A percentile compares a stretch with the other conserved stretches of the same genome.
phyloP scores from a whole-genome alignment of 1,140 invertebrate genomes.

The Pemphigus obesinymphae region DNA sequence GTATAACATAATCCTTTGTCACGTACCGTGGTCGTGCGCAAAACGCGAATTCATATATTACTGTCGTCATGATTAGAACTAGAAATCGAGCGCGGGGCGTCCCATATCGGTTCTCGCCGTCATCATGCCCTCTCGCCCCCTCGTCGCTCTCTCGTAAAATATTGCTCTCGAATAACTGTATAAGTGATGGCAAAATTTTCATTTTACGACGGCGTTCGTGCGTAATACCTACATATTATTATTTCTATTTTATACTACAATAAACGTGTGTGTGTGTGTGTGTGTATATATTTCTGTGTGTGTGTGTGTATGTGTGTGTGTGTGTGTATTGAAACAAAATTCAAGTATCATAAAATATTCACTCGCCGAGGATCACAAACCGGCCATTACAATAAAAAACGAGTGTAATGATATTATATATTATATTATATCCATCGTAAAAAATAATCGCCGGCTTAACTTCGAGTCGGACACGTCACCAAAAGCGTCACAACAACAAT shows the following conservation, averaged over 20 bases:
- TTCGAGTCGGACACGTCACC: neutral
- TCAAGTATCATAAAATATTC: neutral
- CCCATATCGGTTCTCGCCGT: neutral
- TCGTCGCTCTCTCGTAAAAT: neutral
- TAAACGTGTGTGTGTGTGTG: neutral
- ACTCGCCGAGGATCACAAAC: neutral
- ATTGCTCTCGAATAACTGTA: neutral
- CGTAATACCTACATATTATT: no score
- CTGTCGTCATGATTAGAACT: no score
- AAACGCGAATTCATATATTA: neutral
- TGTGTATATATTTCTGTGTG: no score
- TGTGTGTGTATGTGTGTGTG: no score
- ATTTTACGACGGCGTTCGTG: neutral
- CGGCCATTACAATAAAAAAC: neutral
- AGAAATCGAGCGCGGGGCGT: neutral
- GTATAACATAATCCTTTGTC: neutral
- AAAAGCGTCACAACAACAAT: neutral
- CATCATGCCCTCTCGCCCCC: neutral
- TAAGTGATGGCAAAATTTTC: no score
- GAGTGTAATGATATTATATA: no score
- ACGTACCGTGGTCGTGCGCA: neutral
- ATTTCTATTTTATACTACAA: neutral
- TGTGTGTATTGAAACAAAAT: neutral
- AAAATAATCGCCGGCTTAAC: constrained; percentile 5
- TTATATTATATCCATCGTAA: neutral